Base-by-base conservation (phyloP, 2,113 vertebrate species). In the Zosterops lateralis region DNA sequence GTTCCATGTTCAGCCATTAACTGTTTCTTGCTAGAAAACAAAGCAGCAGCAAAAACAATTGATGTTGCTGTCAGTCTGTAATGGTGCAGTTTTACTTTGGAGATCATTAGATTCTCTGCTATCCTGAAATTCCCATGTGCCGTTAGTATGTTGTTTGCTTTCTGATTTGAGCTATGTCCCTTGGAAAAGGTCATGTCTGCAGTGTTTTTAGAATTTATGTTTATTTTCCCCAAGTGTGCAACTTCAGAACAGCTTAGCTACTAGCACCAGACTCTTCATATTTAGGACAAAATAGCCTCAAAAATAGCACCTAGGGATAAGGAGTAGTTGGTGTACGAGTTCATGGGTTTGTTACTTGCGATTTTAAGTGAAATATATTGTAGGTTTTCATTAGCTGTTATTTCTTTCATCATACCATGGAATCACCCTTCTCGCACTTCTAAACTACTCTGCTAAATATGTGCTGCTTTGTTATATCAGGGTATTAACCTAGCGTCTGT, bases 201-300 rank as follows among this genome's bases (percentile, higher is more conserved):
- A 75, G 53, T 80, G 86, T 15, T 89, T 94, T 90, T 71, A 42
- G 73, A 95, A 95, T 77, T 95, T 64, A 14, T 78, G 44, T 84
- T 92, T 89, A 47, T 94, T 92, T 95, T 93, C 53, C 86, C 56
- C 76, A 90, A 77, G 61, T 21, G 72, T 84, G 61, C 48, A 75
- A 44, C 83, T 93, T 92, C 36, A 42, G 64, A 92, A 71, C 48
- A 53, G 50, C 79, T 73, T 73, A 70, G 79, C 68, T 88, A 6
- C 64, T 90, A 81, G 31, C 51, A 81, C 84, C 40, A 89, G 53
- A 48, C 24, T 77, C 31, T 60, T 91, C 47, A 12, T 87, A 66
- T 79, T 86, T 58, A 77, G 68, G 57, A 31, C 1, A 5, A 90
- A 89, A 78, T 87, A 81, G 53, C 53, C 73, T 93, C 77, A 64